These are phyloP conservation scores for Drosophila punjabiensis DNA, from an alignment of 1,140 invertebrate genomes.

Conservation along the genomic window DNA sequence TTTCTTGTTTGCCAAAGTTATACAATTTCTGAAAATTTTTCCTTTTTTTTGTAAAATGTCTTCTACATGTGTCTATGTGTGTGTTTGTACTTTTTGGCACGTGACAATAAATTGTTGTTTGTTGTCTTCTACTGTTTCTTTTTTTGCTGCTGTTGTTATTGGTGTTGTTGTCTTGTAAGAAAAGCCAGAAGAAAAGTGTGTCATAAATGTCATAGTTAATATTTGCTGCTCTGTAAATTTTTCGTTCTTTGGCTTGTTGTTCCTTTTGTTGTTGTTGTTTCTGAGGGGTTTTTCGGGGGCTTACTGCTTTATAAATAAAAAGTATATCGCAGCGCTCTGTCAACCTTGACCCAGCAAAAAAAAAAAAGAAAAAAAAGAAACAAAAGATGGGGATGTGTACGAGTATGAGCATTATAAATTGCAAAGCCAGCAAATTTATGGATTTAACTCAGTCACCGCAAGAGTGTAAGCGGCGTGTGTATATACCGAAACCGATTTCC, in stretches of 20 bases:
- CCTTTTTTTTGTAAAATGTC: conserved; percentile 10
- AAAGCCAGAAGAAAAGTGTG: conserved; percentile 69
- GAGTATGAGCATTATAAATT: conserved; percentile 47
- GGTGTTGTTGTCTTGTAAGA: conserved; percentile 36
- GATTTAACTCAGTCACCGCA: conserved; percentile 36
- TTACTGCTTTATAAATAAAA: conserved; percentile 72
- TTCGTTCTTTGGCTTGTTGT: conserved; percentile 21
- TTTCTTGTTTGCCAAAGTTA: conserved; percentile 75
- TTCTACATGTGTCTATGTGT: conserved; percentile 34
- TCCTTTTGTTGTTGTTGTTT: conserved; percentile 22
- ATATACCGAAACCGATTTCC: conserved; percentile 48
- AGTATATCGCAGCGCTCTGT: conserved; percentile 70
- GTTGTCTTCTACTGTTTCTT: conserved; percentile 42
- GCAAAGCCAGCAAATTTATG: conserved; percentile 62
- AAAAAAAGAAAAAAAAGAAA: conserved; percentile 23
- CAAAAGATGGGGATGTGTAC: conserved; percentile 23
- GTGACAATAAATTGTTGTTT: conserved; percentile 82
- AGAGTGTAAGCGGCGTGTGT: conserved; percentile 2
- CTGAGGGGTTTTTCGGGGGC: conserved; percentile 55
- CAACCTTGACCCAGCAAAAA: conserved; percentile 73
- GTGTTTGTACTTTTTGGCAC: conserved; percentile 76
- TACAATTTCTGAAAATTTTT: conserved; percentile 51
- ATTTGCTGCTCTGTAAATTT: conserved; percentile 73
- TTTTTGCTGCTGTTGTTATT: conserved; percentile 35
- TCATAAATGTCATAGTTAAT: conserved; percentile 83